Percentiles rank a stretch among this genome's conserved stretches.
Evolutionary conservation across 1,140 invertebrate genomes (phyloP).

Genomic region (Coptotermes formosanus): DNA sequence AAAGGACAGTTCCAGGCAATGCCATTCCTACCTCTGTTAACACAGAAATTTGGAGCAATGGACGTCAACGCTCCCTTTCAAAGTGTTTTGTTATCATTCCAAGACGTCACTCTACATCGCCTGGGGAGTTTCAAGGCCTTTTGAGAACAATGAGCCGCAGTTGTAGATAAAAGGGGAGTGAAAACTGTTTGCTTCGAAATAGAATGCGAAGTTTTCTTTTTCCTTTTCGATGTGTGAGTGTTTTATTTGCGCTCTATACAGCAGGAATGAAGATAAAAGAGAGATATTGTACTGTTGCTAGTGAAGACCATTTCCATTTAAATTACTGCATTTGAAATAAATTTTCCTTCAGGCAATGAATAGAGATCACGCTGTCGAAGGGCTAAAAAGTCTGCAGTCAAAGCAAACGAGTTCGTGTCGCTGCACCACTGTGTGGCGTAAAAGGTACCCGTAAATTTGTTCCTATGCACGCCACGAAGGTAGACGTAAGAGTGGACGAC

Average conservation of each 20-base stretch:
- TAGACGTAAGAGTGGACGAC: too few relatives aligned
- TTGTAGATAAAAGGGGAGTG: neutral
- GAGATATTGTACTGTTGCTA: neutral
- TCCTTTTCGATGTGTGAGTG: neutral
- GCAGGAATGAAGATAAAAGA: neutral
- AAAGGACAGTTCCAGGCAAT: neutral
- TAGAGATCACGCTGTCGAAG: neutral
- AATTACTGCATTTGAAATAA: neutral
- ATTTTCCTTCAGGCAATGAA: neutral
- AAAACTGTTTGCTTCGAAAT: neutral
- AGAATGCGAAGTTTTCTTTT: constrained; percentile 1
- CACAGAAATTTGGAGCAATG: neutral
- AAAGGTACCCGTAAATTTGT: too few relatives aligned
- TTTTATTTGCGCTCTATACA: neutral
- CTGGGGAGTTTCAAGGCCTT: neutral
- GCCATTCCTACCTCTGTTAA: neutral
- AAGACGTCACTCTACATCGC: neutral
- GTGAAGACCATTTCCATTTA: neutral
- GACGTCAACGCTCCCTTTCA: neutral
- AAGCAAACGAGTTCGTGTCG: too few relatives aligned
- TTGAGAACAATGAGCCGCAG: neutral
- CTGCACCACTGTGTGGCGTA: too few relatives aligned
- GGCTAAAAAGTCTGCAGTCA: too few relatives aligned
- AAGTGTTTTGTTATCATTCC: constrained; percentile 4
- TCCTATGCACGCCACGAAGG: too few relatives aligned